These are phyloP conservation scores for Cyclina sinensis DNA, from an alignment of 1,140 invertebrate species.

Conservation along the genomic window DNA sequence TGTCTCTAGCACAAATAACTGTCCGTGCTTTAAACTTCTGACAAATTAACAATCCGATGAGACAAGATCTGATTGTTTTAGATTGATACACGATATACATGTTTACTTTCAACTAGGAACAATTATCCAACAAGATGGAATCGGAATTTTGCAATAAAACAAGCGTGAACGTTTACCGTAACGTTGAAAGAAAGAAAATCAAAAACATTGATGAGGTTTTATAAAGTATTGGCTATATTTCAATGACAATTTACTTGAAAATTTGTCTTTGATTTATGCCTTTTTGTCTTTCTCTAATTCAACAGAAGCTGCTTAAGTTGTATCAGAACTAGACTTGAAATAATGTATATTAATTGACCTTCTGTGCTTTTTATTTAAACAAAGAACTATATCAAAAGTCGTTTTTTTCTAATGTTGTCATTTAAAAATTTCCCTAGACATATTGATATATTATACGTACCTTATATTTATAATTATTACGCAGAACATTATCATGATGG, in stretches of 20 bases:
- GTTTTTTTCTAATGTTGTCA: too few species aligned
- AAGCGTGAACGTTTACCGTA: background rate
- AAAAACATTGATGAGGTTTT: background rate
- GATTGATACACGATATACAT: slow-evolving; percentile 32
- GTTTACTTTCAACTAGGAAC: slow-evolving; percentile 19
- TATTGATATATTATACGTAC: too few species aligned
- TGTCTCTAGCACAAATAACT: slow-evolving; percentile 37
- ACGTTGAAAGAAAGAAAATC: slow-evolving; percentile 4
- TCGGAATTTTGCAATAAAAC: background rate
- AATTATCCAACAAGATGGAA: slow-evolving; percentile 2
- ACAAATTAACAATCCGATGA: slow-evolving; percentile 19
- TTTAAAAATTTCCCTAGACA: too few species aligned
- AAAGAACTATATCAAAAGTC: too few species aligned
- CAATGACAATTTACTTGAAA: background rate
- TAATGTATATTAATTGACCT: background rate
- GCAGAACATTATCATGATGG: too few species aligned
- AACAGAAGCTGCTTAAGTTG: background rate
- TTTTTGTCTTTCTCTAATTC: background rate
- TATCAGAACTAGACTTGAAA: background rate
- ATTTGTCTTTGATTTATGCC: slow-evolving; percentile 11
- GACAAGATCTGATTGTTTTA: slow-evolving; percentile 44
- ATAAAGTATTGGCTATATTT: background rate
- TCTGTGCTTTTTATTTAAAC: background rate
- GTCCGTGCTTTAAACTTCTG: slow-evolving; percentile 30
- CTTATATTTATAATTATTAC: too few species aligned